phyloP scores from a whole-genome alignment of 2,113 vertebrate genomes.

The Laterallus jamaicensis region DNA sequence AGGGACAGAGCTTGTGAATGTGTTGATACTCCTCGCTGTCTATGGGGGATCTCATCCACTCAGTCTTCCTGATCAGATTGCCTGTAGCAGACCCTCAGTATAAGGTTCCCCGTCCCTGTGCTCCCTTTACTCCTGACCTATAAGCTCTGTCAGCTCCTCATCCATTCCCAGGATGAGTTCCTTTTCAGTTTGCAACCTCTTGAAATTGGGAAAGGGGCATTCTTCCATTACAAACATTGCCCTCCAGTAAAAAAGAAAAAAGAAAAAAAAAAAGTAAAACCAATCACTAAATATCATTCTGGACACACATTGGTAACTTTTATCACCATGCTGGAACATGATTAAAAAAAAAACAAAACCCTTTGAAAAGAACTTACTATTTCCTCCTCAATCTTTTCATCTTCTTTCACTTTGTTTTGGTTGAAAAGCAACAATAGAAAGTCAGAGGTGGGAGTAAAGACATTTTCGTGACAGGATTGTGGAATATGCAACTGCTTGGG shows the following conservation, averaged over 20 bases:
- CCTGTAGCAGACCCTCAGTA: no score
- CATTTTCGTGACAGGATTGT: not conserved
- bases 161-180: no score
- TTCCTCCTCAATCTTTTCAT: constrained; percentile 14
- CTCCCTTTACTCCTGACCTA: no score
- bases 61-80: no score
- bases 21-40: no score
- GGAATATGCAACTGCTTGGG: not conserved
- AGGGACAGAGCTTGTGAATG: no score
- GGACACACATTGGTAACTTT: not conserved
- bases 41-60: no score
- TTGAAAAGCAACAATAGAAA: constrained; percentile 48
- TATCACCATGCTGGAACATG: not conserved
- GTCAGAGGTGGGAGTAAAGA: constrained; percentile 17
- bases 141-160: no score
- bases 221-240: not conserved
- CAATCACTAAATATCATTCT: not conserved
- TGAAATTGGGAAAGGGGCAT: not conserved
- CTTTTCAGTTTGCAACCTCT: not conserved
- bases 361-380: constrained; percentile 15
- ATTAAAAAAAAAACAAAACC: not conserved
- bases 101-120: no score
- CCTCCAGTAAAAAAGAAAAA: not conserved
- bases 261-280: not conserved
- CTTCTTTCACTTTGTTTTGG: constrained; percentile 45